phyloP scores from a whole-genome alignment of 2,888 invertebrate species.

The Epirrhoe tristata region DNA sequence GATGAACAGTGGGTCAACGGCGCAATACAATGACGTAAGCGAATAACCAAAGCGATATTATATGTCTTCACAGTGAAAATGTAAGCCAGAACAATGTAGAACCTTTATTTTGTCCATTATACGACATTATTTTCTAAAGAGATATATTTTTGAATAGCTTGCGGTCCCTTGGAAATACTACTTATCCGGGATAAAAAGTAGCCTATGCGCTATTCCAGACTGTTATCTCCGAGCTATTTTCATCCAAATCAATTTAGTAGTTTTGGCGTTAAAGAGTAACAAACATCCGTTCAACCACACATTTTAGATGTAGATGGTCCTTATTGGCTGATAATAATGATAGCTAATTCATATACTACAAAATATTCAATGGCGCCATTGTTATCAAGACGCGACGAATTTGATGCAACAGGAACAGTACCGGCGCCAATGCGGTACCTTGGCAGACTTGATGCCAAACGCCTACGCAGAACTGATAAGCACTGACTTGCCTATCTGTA shows the following conservation, averaged over 20 bases:
- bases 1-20: slow-evolving; percentile 37
- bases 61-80: neutral
- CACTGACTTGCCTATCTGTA: neutral
- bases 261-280: too few species aligned
- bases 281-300: too few species aligned
- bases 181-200: too few species aligned
- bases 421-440: slow-evolving; percentile 26
- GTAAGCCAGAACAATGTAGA: neutral
- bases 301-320: too few species aligned
- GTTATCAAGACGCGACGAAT: slow-evolving; percentile 21
- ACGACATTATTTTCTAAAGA: too few species aligned
- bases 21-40: slow-evolving; percentile 36
- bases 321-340: neutral
- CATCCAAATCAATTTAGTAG: too few species aligned
- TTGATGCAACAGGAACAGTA: slow-evolving; percentile 16
- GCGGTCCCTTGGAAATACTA: too few species aligned
- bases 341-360: neutral
- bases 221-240: too few species aligned
- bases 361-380: slow-evolving; percentile 16
- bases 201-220: too few species aligned
- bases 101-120: neutral
- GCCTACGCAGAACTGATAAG: slow-evolving; percentile 19
- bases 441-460: slow-evolving; percentile 23
- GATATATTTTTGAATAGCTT: too few species aligned
- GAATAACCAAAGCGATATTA: neutral